These are phyloP conservation scores for Zosterops hypoxanthus DNA, from an alignment of 2,113 vertebrate genomes.

Conservation along the genomic window DNA sequence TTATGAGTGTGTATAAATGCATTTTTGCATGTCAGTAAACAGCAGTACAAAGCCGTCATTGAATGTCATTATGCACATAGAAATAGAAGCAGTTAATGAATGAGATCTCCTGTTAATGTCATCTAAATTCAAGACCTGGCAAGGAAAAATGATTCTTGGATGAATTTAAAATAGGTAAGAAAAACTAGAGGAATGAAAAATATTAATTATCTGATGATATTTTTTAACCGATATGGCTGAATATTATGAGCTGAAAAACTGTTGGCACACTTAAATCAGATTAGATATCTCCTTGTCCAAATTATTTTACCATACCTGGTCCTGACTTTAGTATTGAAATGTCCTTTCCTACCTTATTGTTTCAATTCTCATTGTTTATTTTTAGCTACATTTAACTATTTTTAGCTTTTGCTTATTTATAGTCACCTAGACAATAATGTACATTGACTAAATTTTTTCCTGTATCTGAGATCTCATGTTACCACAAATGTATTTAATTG, in stretches of 20 bases:
- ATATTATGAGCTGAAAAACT: not conserved
- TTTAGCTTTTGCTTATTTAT: not conserved
- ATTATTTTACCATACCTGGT: not conserved
- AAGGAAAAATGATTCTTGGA: not conserved
- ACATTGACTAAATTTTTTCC: not conserved
- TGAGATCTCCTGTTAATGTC: not conserved
- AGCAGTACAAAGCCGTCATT: not conserved
- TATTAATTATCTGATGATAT: not conserved
- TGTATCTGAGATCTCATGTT: not conserved
- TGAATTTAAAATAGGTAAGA: not conserved
- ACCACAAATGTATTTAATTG: not conserved
- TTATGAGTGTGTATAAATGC: not conserved
- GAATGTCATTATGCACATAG: not conserved
- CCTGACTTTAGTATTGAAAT: not conserved
- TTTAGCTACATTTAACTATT: not conserved
- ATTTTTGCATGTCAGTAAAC: not conserved
- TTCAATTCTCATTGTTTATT: not conserved
- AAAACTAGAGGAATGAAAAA: not conserved
- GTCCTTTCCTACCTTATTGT: not conserved
- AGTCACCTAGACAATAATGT: not conserved
- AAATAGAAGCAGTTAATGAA: not conserved
- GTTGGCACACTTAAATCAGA: not conserved
- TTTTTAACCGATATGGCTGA: not conserved
- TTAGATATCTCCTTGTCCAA: not conserved
- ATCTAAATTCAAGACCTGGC: not conserved